phyloP scores from a whole-genome alignment of 2,797 vertebrate genomes.

The Liparis tanakae region DNA sequence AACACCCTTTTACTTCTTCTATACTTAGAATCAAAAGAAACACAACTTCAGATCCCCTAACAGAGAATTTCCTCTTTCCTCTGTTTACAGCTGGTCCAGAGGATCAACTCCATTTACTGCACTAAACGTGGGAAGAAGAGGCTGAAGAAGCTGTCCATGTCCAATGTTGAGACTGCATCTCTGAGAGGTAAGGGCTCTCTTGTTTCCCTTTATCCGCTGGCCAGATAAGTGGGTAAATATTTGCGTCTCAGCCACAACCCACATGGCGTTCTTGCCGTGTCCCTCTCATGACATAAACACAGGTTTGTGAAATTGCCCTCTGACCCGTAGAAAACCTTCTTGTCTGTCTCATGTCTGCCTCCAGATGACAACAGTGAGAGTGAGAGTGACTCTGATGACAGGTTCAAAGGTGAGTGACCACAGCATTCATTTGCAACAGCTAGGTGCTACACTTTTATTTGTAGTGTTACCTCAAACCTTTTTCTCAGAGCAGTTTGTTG shows the following conservation, averaged over 20 bases:
- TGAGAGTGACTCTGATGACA: slow-evolving; percentile 99
- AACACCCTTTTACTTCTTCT: slow-evolving; percentile 34
- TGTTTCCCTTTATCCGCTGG: slow-evolving; percentile 44
- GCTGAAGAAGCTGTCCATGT: slow-evolving; percentile 95
- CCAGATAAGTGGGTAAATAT: slow-evolving; percentile 66
- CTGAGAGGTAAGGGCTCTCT: slow-evolving; percentile 87
- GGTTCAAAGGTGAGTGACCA: slow-evolving; percentile 95
- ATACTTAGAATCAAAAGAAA: slow-evolving; percentile 55
- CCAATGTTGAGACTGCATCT: slow-evolving; percentile 93
- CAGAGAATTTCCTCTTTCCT: slow-evolving; percentile 49
- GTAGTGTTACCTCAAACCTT: not conserved
- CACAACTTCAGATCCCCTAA: slow-evolving; percentile 32
- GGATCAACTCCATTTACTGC: slow-evolving; percentile 98
- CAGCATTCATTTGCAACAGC: slow-evolving; percentile 23
- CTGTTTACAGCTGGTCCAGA: slow-evolving; percentile 92
- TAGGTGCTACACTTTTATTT: slow-evolving; percentile 6
- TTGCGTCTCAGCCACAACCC: slow-evolving; percentile 48
- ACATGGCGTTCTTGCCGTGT: slow-evolving; percentile 37
- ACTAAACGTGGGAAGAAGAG: slow-evolving; percentile 98
- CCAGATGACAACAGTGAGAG: slow-evolving; percentile 99
- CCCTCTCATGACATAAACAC: slow-evolving; percentile 46
- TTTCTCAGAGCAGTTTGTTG: slow-evolving; percentile 7
- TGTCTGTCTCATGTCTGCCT: slow-evolving; percentile 75
- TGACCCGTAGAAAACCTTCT: slow-evolving; percentile 56
- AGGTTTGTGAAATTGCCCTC: slow-evolving; percentile 57